Conservation (phyloP, 2,113 vertebrate species). For the Sphaerodactylus townsendi region DNA sequence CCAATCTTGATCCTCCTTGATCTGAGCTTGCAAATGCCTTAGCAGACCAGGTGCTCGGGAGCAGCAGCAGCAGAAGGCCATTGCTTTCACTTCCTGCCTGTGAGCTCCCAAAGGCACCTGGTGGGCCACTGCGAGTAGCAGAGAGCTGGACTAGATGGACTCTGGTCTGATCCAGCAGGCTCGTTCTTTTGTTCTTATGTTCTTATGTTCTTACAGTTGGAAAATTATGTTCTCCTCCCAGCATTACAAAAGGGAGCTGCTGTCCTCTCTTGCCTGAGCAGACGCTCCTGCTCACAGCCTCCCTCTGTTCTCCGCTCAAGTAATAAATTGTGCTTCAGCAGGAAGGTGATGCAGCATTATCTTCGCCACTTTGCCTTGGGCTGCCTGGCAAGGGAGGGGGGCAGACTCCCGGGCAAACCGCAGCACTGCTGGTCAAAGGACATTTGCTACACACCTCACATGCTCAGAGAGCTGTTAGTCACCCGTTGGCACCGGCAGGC, state of each 20-base stretch:
- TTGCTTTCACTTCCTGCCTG: no score
- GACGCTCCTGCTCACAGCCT: conserved; percentile 42
- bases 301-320: conserved; percentile 46
- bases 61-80: no score
- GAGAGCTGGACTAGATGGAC: no score
- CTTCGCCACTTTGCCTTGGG: conserved; percentile 10
- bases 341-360: background rate
- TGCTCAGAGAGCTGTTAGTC: background rate
- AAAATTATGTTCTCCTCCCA: conserved; percentile 37
- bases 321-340: conserved; percentile 21
- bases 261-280: background rate
- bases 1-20: no score
- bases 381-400: conserved; percentile 30
- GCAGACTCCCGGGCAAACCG: background rate
- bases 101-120: no score
- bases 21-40: no score
- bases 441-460: no score
- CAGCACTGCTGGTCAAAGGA: background rate
- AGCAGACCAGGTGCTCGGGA: no score
- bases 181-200: no score
- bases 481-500: background rate
- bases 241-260: conserved; percentile 51
- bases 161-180: no score
- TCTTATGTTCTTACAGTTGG: no score
- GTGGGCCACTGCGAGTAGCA: no score